Evolutionary conservation across 2,888 invertebrate species (phyloP).

Genomic region (Athalia rosae): DNA sequence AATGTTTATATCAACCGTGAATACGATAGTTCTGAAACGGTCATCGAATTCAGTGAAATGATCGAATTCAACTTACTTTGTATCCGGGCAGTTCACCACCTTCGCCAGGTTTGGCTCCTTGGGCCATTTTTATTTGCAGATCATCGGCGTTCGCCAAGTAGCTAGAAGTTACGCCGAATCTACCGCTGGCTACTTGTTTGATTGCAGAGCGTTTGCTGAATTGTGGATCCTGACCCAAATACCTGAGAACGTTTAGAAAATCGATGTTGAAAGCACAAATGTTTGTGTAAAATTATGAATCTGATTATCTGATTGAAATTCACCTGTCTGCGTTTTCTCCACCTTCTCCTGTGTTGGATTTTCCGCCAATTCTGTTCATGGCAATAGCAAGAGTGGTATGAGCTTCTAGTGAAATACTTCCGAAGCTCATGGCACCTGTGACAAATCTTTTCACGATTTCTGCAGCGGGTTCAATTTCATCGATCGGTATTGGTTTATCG

Average conservation of each 20-base stretch:
- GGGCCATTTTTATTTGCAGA: conserved; percentile 99
- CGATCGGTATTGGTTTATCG: conserved; percentile 86
- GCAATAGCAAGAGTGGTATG: conserved; percentile 96
- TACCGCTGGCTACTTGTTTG: conserved; percentile 98
- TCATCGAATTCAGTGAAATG: not conserved
- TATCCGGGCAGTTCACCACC: conserved; percentile 97
- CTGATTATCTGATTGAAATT: not conserved
- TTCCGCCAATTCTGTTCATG: conserved; percentile 98
- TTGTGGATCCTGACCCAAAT: conserved; percentile 82
- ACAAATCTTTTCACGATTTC: conserved; percentile 97
- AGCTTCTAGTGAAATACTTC: conserved; percentile 97
- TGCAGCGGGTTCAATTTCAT: conserved; percentile 93
- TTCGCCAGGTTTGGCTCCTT: conserved; percentile 99
- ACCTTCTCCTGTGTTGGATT: conserved; percentile 99
- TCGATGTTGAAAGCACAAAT: not conserved
- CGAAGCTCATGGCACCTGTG: conserved; percentile 95
- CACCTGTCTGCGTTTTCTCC: conserved; percentile 86
- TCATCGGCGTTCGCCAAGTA: conserved; percentile 99
- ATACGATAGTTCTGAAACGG: not conserved
- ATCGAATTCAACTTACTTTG: conserved; percentile 74
- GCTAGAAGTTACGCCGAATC: conserved; percentile 98
- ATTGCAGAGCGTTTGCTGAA: conserved; percentile 94
- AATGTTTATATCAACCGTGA: conserved; percentile 41
- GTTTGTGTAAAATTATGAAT: conserved; percentile 18
- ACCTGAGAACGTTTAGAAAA: conserved; percentile 74